These are phyloP conservation scores for Saccostrea glomerata DNA, from an alignment of 1,140 invertebrate genomes.

Conservation along the genomic window DNA sequence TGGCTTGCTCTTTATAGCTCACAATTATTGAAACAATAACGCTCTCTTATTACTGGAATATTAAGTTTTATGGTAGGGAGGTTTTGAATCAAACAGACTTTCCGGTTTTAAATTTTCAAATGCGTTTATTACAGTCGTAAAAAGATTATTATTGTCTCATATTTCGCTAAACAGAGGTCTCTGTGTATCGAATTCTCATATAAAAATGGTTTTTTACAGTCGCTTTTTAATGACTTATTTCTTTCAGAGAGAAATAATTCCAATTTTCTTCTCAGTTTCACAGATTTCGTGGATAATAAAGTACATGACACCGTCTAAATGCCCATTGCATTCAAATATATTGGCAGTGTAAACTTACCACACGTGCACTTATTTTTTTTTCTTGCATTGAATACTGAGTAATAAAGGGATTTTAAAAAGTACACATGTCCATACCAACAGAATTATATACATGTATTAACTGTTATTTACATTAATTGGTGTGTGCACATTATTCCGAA, in stretches of 20 bases:
- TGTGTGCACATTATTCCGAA: too few relatives aligned
- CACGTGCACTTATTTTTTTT: too few relatives aligned
- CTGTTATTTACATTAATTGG: too few relatives aligned
- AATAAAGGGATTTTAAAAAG: too few relatives aligned
- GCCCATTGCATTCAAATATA: not conserved
- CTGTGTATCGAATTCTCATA: constrained; percentile 4
- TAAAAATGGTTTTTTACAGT: not conserved
- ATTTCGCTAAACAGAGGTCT: not conserved
- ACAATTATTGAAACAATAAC: constrained; percentile 10
- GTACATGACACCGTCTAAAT: not conserved
- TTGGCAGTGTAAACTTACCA: too few relatives aligned
- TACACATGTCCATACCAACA: too few relatives aligned
- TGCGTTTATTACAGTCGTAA: constrained; percentile 2
- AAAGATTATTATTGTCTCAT: constrained; percentile 5
- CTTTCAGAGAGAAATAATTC: not conserved
- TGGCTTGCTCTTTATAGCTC: not conserved
- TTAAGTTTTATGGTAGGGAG: constrained; percentile 17
- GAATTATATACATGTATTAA: too few relatives aligned
- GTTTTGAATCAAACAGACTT: not conserved
- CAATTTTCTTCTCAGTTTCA: constrained; percentile 24
- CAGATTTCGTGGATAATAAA: constrained; percentile 15
- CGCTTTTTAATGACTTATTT: not conserved
- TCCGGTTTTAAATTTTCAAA: constrained; percentile 24
- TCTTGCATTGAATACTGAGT: too few relatives aligned
- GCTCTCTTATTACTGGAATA: not conserved